Percentiles rank a stretch among this genome's conserved stretches.
Conservation (phyloP, 2,113 vertebrate species). For the Gobio gobio region DNA sequence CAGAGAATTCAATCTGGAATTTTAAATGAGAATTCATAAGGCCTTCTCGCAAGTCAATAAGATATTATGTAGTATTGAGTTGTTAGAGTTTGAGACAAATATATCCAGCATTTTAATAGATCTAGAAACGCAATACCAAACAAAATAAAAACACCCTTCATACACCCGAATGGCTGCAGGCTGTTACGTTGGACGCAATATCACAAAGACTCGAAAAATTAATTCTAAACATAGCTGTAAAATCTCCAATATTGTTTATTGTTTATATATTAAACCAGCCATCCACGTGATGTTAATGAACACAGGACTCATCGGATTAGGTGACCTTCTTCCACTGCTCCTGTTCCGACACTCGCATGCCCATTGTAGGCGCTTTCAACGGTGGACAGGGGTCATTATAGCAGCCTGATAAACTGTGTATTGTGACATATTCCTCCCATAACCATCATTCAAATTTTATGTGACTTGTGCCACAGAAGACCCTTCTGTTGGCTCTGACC, state of each 20-base stretch:
- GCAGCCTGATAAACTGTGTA: too few relatives aligned
- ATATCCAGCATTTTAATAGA: neutral
- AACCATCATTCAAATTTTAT: too few relatives aligned
- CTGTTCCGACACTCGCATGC: too few relatives aligned
- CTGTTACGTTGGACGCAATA: neutral
- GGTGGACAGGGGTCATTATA: too few relatives aligned
- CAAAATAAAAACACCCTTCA: neutral
- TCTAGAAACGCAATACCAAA: neutral
- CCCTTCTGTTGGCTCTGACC: too few relatives aligned
- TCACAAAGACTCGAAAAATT: neutral
- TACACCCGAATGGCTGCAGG: neutral
- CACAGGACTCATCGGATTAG: too few relatives aligned
- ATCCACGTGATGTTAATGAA: too few relatives aligned
- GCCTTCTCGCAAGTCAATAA: constrained; percentile 16
- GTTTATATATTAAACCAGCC: neutral
- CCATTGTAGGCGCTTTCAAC: too few relatives aligned
- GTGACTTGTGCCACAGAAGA: too few relatives aligned
- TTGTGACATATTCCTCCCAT: too few relatives aligned
- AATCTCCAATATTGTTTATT: neutral
- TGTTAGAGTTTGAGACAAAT: constrained; percentile 10
- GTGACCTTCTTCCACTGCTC: too few relatives aligned
- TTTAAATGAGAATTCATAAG: constrained; percentile 21
- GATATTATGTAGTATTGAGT: neutral
- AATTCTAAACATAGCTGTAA: neutral
- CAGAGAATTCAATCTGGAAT: neutral